Percentiles rank a stretch among this genome's conserved stretches.
Conservation (phyloP, 2,113 vertebrate species). For the Lophotis ruficrista region DNA sequence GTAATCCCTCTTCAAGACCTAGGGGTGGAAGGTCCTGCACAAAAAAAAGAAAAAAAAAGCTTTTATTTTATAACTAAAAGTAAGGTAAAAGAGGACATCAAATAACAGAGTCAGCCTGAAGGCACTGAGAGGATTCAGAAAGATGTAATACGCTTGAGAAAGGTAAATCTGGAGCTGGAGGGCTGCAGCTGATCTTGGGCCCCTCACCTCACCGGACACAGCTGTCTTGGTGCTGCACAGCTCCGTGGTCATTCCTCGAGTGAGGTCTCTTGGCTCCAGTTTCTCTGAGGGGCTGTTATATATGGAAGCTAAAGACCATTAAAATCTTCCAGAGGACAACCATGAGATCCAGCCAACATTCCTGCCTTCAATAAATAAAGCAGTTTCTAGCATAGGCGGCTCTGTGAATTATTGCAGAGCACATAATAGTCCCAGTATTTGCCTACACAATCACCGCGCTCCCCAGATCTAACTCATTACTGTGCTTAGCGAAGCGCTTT, state of each 20-base stretch:
- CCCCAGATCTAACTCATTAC: slow-evolving; percentile 5
- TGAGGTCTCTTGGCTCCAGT: neutral
- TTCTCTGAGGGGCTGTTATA: neutral
- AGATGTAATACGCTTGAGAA: neutral
- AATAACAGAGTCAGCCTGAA: neutral
- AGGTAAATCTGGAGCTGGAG: rapidly evolving
- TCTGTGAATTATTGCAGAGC: neutral
- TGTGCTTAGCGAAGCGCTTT: slow-evolving; percentile 2
- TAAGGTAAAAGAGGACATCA: neutral
- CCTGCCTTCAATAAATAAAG: neutral
- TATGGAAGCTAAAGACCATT: neutral
- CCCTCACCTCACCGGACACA: rapidly evolving
- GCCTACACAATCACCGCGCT: neutral
- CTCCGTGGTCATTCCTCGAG: rapidly evolving
- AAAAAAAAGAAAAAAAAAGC: neutral
- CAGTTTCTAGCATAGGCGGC: neutral
- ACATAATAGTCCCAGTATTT: slow-evolving; percentile 4
- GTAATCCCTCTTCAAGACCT: neutral
- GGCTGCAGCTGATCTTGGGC: neutral
- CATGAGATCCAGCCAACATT: neutral
- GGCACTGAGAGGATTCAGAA: neutral
- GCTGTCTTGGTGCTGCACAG: neutral
- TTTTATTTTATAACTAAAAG: neutral
- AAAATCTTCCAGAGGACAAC: slow-evolving; percentile 1
- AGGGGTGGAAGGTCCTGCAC: neutral